Conservation (phyloP, 2,797 vertebrate species). For the Myotis vivesi region DNA sequence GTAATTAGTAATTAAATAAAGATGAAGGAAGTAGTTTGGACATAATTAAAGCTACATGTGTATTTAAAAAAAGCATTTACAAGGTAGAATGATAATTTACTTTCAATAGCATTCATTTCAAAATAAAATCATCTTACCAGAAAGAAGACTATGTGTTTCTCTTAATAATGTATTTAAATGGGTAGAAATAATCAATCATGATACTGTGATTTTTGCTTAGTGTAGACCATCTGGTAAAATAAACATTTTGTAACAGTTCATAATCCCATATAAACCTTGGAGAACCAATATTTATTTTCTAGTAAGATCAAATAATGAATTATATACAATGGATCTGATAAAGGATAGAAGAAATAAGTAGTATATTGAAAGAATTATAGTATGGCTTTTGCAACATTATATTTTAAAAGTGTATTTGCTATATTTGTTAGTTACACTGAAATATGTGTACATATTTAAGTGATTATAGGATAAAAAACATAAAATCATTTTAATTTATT, state of each 20-base stretch:
- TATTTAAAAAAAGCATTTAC: background rate
- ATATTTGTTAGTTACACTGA: background rate
- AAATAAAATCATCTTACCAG: background rate
- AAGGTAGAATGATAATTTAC: background rate
- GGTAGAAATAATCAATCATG: background rate
- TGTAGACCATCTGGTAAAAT: background rate
- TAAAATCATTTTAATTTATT: constrained; percentile 19
- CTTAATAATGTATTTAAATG: background rate
- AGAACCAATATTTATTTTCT: constrained; percentile 25
- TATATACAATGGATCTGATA: background rate
- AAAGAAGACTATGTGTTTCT: background rate
- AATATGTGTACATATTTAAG: background rate
- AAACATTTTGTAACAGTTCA: background rate
- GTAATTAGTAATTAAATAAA: constrained; percentile 26
- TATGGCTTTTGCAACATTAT: background rate
- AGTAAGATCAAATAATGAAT: background rate
- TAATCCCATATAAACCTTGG: constrained; percentile 7
- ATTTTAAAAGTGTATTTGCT: background rate
- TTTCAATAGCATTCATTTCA: too few species aligned
- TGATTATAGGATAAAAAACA: background rate
- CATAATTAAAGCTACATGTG: background rate
- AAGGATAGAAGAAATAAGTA: background rate
- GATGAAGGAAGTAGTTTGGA: background rate
- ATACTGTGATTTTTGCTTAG: background rate
- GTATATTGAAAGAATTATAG: constrained; percentile 7